Evolutionary conservation across 2,888 invertebrate genomes (phyloP).

Genomic region (Ochropleura leucogaster): DNA sequence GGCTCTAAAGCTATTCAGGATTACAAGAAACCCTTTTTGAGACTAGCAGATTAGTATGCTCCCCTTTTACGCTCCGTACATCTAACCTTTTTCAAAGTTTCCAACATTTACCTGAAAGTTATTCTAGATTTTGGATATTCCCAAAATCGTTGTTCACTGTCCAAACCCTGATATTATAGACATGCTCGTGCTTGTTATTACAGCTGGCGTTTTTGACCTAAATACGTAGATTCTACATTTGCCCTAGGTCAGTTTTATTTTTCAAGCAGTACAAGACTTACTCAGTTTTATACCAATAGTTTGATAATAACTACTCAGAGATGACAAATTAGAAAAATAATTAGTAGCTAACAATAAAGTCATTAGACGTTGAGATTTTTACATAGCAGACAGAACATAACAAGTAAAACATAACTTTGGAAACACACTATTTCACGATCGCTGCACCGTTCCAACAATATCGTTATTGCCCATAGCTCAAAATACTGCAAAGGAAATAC

Average conservation of each 20-base stretch:
- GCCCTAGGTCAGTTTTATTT: not conserved
- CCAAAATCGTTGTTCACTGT: not conserved
- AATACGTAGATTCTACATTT: not conserved
- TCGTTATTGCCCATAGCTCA: constrained; percentile 3
- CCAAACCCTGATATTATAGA: not conserved
- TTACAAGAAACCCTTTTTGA: constrained; percentile 34
- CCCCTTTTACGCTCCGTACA: constrained; percentile 1
- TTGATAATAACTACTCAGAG: not conserved
- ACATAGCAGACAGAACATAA: not conserved
- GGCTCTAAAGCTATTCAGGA: constrained; percentile 26
- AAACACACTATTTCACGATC: not conserved
- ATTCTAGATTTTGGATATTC: constrained; percentile 3
- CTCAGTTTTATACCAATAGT: not conserved
- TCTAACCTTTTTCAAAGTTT: constrained; percentile 18
- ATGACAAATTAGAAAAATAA: not conserved
- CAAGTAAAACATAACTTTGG: not conserved
- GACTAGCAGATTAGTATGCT: constrained; percentile 47
- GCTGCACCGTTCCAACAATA: constrained; percentile 8
- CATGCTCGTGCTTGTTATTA: constrained; percentile 1
- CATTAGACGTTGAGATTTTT: not conserved
- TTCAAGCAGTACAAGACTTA: not conserved
- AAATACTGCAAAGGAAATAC: constrained; percentile 17
- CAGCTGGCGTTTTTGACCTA: constrained; percentile 8
- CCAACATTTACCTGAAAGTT: constrained; percentile 15
- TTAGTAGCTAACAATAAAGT: too few species aligned